Conservation (phyloP, 2,797 vertebrate species). For the Gymnocypris eckloni region DNA sequence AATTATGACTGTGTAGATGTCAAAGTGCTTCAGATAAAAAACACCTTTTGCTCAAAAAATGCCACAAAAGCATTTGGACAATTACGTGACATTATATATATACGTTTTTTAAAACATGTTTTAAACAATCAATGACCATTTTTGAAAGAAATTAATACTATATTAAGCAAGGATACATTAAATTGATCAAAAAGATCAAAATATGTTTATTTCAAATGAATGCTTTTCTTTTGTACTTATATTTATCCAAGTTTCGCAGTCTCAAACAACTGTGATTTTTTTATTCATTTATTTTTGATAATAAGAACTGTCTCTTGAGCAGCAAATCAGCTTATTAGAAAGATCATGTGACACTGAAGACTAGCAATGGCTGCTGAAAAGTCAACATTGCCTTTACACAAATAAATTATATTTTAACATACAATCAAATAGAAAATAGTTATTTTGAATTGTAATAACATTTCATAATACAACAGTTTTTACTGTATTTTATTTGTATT, state of each 20-base stretch:
- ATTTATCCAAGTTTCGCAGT: background rate
- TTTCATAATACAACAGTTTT: background rate
- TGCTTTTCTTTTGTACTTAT: background rate
- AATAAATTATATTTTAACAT: too few species aligned
- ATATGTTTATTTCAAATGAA: background rate
- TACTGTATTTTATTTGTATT: background rate
- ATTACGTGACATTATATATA: constrained; percentile 1
- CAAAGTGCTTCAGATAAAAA: background rate
- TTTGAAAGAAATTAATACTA: background rate
- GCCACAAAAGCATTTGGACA: background rate
- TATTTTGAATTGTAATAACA: background rate
- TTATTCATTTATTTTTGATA: too few species aligned
- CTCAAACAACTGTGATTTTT: background rate
- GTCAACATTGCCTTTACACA: background rate
- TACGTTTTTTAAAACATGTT: background rate
- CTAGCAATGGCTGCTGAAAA: background rate
- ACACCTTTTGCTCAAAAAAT: background rate
- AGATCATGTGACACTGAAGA: background rate
- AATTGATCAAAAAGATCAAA: background rate
- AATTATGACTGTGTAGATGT: background rate
- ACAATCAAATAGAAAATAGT: background rate
- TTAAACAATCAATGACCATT: background rate
- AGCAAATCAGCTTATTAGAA: background rate
- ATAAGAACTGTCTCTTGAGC: background rate
- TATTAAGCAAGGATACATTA: background rate